phyloP scores from a whole-genome alignment of 2,113 vertebrate genomes.

The Perognathus longimembris region DNA sequence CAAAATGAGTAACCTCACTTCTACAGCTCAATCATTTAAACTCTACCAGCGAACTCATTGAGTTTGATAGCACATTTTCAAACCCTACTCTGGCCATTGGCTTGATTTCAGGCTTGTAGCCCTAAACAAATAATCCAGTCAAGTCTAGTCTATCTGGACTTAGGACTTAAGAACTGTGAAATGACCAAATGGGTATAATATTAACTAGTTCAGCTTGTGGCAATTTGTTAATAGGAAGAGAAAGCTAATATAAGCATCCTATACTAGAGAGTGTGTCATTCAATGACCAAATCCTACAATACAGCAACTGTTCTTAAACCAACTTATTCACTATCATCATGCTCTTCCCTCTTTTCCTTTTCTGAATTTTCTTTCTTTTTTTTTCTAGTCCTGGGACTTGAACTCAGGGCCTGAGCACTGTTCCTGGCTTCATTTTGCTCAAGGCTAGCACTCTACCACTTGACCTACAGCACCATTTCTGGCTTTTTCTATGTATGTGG shows the following conservation, averaged over 20 bases:
- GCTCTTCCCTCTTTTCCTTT: neutral
- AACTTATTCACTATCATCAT: neutral
- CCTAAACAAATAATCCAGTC: neutral
- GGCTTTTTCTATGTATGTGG: too few relatives aligned
- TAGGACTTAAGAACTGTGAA: conserved; percentile 23
- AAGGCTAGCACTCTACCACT: too few relatives aligned
- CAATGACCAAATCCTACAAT: neutral
- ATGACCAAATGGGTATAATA: neutral
- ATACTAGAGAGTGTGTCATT: neutral
- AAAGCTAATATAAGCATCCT: conserved; percentile 1
- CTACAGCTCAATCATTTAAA: neutral
- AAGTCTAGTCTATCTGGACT: neutral
- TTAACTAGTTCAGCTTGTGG: neutral
- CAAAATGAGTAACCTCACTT: neutral
- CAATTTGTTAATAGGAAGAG: neutral
- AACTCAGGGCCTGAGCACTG: too few relatives aligned
- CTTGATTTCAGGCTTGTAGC: neutral
- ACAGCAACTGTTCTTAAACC: neutral
- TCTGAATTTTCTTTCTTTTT: neutral
- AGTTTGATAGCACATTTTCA: neutral
- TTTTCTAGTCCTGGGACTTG: too few relatives aligned
- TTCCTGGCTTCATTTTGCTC: too few relatives aligned
- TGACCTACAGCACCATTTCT: too few relatives aligned
- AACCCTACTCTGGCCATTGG: neutral
- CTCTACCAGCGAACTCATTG: neutral